phyloP scores from a whole-genome alignment of 2,888 invertebrate genomes.

The Drosophila phalerata region DNA sequence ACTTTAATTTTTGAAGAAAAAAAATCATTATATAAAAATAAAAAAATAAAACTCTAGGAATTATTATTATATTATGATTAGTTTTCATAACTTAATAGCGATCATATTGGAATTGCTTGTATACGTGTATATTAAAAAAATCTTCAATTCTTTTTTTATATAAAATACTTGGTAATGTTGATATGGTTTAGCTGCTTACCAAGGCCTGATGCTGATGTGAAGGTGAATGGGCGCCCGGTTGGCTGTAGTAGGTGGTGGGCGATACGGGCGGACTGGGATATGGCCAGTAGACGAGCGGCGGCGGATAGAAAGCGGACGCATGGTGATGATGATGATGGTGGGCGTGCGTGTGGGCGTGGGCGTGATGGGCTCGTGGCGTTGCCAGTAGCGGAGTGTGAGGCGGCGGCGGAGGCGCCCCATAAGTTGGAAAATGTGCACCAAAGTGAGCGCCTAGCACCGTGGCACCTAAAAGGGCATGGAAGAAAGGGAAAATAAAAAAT shows the following conservation, averaged over 20 bases:
- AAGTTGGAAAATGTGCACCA: constrained; percentile 83
- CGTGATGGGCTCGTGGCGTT: constrained; percentile 77
- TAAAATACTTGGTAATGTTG: neutral
- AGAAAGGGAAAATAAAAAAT: neutral
- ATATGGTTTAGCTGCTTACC: constrained; percentile 59
- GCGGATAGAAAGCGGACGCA: constrained; percentile 86
- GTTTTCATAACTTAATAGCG: too few species aligned
- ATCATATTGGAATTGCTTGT: too few species aligned
- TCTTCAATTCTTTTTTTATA: neutral
- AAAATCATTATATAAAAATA: too few species aligned
- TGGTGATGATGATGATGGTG: constrained; percentile 87
- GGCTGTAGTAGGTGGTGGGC: constrained; percentile 93
- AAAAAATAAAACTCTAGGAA: too few species aligned
- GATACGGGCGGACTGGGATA: constrained; percentile 98
- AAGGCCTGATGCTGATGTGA: constrained; percentile 80
- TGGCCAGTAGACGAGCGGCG: constrained; percentile 94
- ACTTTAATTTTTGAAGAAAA: too few species aligned
- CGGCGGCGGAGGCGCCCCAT: constrained; percentile 86
- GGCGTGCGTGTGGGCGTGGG: constrained; percentile 84
- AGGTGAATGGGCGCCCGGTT: constrained; percentile 86
- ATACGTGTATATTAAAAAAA: neutral
- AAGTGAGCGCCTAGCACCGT: constrained; percentile 87
- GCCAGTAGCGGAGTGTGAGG: constrained; percentile 83
- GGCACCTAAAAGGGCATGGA: constrained; percentile 86
- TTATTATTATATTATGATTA: too few species aligned